These are phyloP conservation scores for Eremophila alpestris DNA, from an alignment of 2,797 vertebrate genomes.

Conservation along the genomic window DNA sequence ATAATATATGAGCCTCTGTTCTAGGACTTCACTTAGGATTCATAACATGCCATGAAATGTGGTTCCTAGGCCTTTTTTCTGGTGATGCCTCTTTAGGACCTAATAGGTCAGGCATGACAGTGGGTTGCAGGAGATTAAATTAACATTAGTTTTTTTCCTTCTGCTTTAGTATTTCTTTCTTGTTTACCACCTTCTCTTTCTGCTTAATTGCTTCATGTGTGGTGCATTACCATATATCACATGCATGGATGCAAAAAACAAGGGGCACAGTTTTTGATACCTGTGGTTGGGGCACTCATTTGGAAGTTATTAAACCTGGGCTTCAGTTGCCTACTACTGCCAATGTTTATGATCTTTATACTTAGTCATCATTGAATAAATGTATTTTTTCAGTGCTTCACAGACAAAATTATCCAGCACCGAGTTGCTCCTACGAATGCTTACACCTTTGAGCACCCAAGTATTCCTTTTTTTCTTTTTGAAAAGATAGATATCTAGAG, in stretches of 20 bases:
- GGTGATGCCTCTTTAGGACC: not conserved
- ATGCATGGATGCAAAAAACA: not conserved
- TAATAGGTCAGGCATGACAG: not conserved
- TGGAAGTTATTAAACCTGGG: not conserved
- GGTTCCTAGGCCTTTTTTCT: not conserved
- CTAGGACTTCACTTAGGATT: not conserved
- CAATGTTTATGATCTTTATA: not conserved
- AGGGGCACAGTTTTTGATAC: not conserved
- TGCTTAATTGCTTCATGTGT: not conserved
- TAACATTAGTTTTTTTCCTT: not conserved
- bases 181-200: not conserved
- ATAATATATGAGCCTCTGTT: not conserved
- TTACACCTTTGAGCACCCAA: not conserved
- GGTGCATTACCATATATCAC: not conserved
- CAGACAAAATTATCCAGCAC: not conserved
- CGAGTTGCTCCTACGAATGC: not conserved
- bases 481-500: not conserved
- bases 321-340: not conserved
- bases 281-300: not conserved
- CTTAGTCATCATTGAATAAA: not conserved
- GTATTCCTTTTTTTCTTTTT: too few relatives aligned
- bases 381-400: not conserved
- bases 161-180: not conserved
- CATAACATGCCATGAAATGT: not conserved
- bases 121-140: not conserved